Percentiles rank a stretch among this genome's conserved stretches.
phyloP scores from a whole-genome alignment of 2,888 invertebrate species.

The Cheilosia pagana region DNA sequence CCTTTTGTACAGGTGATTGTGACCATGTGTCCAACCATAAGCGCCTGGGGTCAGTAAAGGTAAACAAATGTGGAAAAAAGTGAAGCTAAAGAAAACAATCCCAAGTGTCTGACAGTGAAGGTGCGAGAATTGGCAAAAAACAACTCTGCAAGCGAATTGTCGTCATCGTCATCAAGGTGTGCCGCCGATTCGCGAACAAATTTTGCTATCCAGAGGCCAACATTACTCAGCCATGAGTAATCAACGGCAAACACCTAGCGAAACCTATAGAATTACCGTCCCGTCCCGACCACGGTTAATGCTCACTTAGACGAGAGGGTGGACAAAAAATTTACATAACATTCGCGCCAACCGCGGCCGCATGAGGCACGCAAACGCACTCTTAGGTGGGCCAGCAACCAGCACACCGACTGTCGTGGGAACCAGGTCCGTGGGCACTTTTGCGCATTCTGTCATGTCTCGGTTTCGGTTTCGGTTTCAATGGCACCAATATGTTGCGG shows the following conservation, averaged over 20 bases:
- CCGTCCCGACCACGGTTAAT: neutral
- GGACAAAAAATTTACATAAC: constrained; percentile 62
- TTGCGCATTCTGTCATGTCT: constrained; percentile 69
- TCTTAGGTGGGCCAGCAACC: constrained; percentile 62
- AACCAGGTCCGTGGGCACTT: constrained; percentile 68
- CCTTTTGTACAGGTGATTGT: constrained; percentile 11
- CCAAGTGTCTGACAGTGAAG: constrained; percentile 29
- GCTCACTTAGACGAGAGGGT: constrained; percentile 28
- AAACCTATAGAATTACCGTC: neutral
- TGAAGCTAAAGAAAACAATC: constrained; percentile 1
- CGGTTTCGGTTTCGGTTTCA: constrained; percentile 69
- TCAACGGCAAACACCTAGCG: constrained; percentile 38
- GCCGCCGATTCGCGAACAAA: constrained; percentile 43
- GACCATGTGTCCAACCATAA: constrained; percentile 15
- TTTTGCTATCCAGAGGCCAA: constrained; percentile 44
- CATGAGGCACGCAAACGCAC: constrained; percentile 70
- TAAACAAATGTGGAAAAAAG: constrained; percentile 22
- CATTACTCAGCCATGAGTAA: constrained; percentile 69
- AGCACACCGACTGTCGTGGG: constrained; percentile 54
- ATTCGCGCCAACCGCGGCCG: constrained; percentile 48
- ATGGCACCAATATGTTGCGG: constrained; percentile 59
- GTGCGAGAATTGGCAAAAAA: constrained; percentile 51
- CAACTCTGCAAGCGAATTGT: constrained; percentile 33
- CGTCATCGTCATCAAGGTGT: constrained; percentile 73
- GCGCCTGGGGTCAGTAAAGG: constrained; percentile 7